These are phyloP conservation scores for Aspidiotus destructor DNA, from an alignment of 2,888 invertebrate species.

Conservation along the genomic window DNA sequence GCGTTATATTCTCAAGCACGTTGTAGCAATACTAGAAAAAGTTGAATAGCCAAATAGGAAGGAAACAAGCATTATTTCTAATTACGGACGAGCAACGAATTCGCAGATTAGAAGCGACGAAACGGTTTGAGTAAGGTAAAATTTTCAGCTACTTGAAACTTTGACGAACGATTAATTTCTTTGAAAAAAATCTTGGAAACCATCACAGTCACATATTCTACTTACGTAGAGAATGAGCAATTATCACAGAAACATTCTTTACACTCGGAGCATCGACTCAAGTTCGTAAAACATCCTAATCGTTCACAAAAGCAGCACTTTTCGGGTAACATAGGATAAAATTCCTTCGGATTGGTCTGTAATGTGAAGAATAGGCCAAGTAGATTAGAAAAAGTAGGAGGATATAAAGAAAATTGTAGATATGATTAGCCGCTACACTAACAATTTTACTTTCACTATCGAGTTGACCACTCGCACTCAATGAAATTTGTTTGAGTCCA, in stretches of 20 bases:
- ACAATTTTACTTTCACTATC: background rate
- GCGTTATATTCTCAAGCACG: too few relatives aligned
- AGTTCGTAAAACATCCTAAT: background rate
- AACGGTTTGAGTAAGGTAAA: too few relatives aligned
- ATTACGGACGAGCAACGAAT: too few relatives aligned
- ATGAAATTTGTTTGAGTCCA: background rate
- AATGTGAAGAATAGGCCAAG: background rate
- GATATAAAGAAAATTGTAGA: too few relatives aligned
- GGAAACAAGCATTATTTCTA: too few relatives aligned
- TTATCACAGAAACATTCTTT: background rate
- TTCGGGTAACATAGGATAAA: background rate
- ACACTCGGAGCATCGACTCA: background rate
- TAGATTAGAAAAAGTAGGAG: too few relatives aligned
- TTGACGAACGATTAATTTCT: too few relatives aligned
- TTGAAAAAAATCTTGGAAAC: too few relatives aligned
- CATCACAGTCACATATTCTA: background rate
- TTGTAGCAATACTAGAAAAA: too few relatives aligned
- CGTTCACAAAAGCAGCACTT: background rate
- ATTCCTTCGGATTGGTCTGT: background rate
- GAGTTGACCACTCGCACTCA: background rate
- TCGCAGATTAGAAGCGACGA: too few relatives aligned
- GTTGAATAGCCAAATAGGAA: too few relatives aligned
- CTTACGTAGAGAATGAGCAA: constrained; percentile 2
- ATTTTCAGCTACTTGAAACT: too few relatives aligned
- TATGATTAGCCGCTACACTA: background rate